Percentiles rank a stretch among this genome's conserved stretches.
Evolutionary conservation across 53 echinoderm and acorn worm species (phyloP).

Genomic region (Hippasteria phrygiana): DNA sequence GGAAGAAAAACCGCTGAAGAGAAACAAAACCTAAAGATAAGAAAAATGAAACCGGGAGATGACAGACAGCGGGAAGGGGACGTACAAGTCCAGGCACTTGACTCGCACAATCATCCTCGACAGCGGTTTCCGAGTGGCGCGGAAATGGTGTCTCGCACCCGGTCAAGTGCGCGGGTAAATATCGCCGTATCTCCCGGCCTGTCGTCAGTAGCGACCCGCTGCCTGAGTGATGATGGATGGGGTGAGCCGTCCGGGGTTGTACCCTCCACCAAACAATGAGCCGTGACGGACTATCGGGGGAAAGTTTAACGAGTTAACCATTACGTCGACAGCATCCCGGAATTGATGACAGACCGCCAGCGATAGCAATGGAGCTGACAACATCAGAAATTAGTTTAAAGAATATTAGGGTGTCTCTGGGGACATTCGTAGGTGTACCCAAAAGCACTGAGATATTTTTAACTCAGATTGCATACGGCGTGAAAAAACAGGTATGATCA

Average conservation of each 20-base stretch:
- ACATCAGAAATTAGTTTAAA: conserved; percentile 62
- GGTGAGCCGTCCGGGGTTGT: background rate
- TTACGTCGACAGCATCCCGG: conserved; percentile 15
- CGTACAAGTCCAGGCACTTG: conserved; percentile 27
- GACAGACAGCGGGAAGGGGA: conserved; percentile 50
- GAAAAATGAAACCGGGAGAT: background rate
- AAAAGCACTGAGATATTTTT: too few relatives aligned
- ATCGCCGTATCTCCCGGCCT: conserved; percentile 28
- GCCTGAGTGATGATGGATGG: conserved; percentile 37
- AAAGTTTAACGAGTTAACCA: conserved; percentile 49
- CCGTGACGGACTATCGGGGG: conserved; percentile 43
- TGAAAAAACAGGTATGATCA: too few relatives aligned
- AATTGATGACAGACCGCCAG: conserved; percentile 34
- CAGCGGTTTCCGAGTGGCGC: conserved; percentile 43
- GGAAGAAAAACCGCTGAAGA: background rate
- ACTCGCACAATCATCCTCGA: conserved; percentile 25
- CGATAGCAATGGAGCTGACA: conserved; percentile 15
- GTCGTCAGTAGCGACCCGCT: conserved; percentile 38
- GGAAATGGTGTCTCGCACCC: conserved; percentile 47
- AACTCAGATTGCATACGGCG: too few relatives aligned
- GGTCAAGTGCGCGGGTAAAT: conserved; percentile 52
- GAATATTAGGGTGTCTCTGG: conserved; percentile 40
- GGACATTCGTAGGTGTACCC: background rate
- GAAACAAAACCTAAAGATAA: background rate
- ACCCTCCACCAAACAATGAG: conserved; percentile 4